Evolutionary conservation across 2,113 vertebrate species (phyloP), one percentile per base, ranked within the genome.

Genomic region (Cheilinus undulatus): DNA sequence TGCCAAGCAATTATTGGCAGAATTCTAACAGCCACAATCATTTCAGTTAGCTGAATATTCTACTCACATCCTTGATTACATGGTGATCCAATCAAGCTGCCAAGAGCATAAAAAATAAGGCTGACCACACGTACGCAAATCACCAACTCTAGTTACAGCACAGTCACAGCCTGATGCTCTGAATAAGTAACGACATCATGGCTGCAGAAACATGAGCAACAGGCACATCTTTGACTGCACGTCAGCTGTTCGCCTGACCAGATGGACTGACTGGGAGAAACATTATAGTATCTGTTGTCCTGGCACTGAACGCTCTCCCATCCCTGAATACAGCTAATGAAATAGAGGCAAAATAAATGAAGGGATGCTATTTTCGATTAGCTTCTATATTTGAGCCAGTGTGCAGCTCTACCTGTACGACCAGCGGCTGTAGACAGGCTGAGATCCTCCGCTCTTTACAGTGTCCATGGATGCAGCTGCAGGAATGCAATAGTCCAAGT

Each of bases 371-470:
- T 28, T 63, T 49, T 36, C 8, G 56, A 46, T 2, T 2, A 19
- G 26, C 17, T 27, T 40, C 3, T 14, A 14, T 1, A 17, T 42
- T n/a, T n/a, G n/a, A n/a, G 40, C 1, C 36, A 11, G 12, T 60
- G 32, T 38, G 49, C 17, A 32, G 34, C 70, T 42, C 14, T 91
- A 94, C 93, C 93, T 94, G 93, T 94, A 94, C 0, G 93, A 93
- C 92, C 92, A 93, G 77, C 93, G 92, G 45, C 93, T 94, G 90
- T 89, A 94, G 70, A 74, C 79, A 14, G 91, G 91, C 80, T 89
- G 92, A 59, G 90, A 83, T 62, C 70, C 84, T 22, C 62, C 84
- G 28, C 76, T 85, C 72, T 89, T 91, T 61, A 90, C 61, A 24
- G 80, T 77, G 52, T 94, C 93, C 92, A 93, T 93, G 88, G 75